phyloP scores from a whole-genome alignment of 2,888 invertebrate genomes.

The Synergus laeviventris region DNA sequence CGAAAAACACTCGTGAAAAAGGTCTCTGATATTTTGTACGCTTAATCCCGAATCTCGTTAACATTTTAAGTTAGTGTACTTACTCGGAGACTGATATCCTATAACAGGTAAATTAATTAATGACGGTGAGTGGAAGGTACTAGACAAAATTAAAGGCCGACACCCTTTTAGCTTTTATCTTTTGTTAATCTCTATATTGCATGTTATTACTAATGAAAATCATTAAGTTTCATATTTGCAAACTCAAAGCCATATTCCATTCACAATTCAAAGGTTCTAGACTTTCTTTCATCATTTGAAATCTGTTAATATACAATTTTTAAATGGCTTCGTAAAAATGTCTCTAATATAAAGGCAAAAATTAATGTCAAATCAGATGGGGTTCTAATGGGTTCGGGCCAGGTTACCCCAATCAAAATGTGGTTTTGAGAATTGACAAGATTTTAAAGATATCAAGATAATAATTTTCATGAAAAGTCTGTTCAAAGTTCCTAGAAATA shows the following conservation, averaged over 20 bases:
- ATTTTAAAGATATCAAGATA: no score
- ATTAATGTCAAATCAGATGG: no score
- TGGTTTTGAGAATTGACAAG: no score
- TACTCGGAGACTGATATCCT: slow-evolving; percentile 43
- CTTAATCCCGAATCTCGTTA: slow-evolving; percentile 52
- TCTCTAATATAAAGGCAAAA: no score
- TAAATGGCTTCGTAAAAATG: no score
- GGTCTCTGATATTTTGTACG: slow-evolving; percentile 23
- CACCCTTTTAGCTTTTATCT: slow-evolving; percentile 11
- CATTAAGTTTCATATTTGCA: no score
- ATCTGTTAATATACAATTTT: no score
- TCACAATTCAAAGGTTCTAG: neutral
- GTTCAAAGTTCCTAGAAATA: no score
- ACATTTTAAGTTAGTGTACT: slow-evolving; percentile 55
- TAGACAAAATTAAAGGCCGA: neutral
- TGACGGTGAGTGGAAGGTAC: neutral
- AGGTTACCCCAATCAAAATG: no score
- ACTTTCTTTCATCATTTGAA: neutral
- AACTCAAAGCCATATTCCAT: no score
- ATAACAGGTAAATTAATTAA: slow-evolving; percentile 26
- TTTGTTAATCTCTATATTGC: neutral
- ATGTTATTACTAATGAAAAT: neutral
- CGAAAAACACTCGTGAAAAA: slow-evolving; percentile 18
- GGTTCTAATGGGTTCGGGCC: no score
- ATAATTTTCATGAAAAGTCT: no score